Evolutionary conservation across 1,140 invertebrate genomes (phyloP).

Genomic region (Aporrectodea caliginosa): DNA sequence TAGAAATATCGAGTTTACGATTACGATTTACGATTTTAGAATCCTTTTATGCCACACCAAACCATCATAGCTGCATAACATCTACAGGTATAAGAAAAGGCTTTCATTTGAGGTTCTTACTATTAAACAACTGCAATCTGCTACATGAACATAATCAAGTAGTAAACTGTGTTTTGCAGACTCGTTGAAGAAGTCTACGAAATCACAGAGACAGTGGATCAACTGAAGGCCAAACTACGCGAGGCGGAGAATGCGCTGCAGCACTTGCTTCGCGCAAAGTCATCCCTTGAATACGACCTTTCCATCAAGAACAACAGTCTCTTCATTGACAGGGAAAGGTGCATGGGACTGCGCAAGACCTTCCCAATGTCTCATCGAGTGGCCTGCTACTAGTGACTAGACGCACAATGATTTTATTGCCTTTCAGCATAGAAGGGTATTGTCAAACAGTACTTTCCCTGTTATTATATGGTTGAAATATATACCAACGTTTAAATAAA

Average conservation of each 20-base stretch:
- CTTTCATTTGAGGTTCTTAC: too few relatives aligned
- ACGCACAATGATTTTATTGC: too few relatives aligned
- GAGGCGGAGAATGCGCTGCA: constrained; percentile 64
- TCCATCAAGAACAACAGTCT: constrained; percentile 82
- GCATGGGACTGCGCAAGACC: constrained; percentile 80
- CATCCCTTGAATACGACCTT: constrained; percentile 79
- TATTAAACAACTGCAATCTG: too few relatives aligned
- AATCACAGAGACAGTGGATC: constrained; percentile 52
- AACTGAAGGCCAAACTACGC: constrained; percentile 51
- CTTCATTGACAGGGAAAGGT: constrained; percentile 90
- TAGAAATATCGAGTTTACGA: too few relatives aligned
- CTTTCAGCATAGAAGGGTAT: too few relatives aligned
- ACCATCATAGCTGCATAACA: too few relatives aligned
- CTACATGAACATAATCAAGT: background rate
- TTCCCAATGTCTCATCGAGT: constrained; percentile 66
- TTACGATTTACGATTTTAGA: too few relatives aligned
- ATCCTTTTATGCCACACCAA: too few relatives aligned
- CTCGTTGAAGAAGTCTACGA: constrained; percentile 54
- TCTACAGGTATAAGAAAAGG: too few relatives aligned
- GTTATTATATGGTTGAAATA: too few relatives aligned
- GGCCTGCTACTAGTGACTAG: constrained; percentile 44
- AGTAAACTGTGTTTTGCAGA: constrained; percentile 35
- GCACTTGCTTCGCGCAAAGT: constrained; percentile 74
- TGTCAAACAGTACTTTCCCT: too few relatives aligned
- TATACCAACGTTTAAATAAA: too few relatives aligned